Evolutionary conservation across 1,140 invertebrate genomes (phyloP).

Genomic region (Oreohelix idahoensis): DNA sequence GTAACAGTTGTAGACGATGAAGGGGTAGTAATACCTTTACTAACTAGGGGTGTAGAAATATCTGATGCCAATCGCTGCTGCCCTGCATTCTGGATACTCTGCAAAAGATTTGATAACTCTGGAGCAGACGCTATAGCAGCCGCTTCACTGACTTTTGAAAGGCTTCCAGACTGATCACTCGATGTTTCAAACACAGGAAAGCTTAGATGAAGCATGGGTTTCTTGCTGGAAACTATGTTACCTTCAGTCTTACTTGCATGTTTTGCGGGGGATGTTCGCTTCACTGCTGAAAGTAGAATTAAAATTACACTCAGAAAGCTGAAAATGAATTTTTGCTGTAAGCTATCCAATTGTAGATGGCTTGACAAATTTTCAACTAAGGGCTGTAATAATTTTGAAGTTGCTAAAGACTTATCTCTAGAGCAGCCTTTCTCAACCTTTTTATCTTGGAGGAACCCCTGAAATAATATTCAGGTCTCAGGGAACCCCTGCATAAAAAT

Average conservation of each 20-base stretch:
- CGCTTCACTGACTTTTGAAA: slow-evolving; percentile 29
- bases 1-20: slow-evolving; percentile 3
- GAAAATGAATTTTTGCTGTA: no score
- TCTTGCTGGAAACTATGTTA: neutral
- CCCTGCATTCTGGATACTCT: slow-evolving; percentile 8
- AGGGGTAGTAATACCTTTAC: neutral
- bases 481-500: no score
- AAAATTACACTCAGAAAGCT: neutral
- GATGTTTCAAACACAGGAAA: neutral
- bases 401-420: no score
- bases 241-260: neutral
- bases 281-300: neutral
- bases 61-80: neutral
- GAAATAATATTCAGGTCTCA: no score
- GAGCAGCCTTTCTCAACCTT: no score
- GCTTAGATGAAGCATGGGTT: slow-evolving; percentile 5
- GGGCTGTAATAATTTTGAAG: no score
- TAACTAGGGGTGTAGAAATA: slow-evolving; percentile 3
- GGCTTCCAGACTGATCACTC: neutral
- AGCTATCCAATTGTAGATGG: no score
- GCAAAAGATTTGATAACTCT: slow-evolving; percentile 35
- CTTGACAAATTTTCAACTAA: no score
- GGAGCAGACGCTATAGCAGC: slow-evolving; percentile 38
- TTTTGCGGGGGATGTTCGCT: slow-evolving; percentile 5
- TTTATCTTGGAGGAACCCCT: no score